Evolutionary conservation across 2,797 vertebrate species (phyloP).

Genomic region (Naso thynnoides): DNA sequence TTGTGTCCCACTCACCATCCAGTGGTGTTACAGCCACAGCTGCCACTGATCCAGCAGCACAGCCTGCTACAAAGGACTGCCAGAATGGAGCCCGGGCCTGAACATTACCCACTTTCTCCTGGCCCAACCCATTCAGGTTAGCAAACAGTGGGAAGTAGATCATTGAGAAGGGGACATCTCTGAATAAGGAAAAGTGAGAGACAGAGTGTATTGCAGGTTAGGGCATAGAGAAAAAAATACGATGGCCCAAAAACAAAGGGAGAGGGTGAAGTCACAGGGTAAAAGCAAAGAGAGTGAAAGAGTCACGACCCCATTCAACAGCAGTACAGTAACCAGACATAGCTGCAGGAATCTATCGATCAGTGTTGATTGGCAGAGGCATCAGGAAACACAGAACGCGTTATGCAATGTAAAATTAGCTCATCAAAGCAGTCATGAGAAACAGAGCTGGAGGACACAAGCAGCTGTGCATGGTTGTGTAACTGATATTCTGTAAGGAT

Average conservation of each 20-base stretch:
- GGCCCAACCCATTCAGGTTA: slow-evolving; percentile 86
- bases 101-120: slow-evolving; percentile 43
- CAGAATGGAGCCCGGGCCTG: slow-evolving; percentile 82
- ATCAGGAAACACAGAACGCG: slow-evolving; percentile 5
- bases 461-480: not conserved
- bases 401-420: slow-evolving; percentile 53
- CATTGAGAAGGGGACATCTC: slow-evolving; percentile 89
- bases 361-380: slow-evolving; percentile 39
- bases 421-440: slow-evolving; percentile 13
- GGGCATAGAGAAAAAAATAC: not conserved
- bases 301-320: slow-evolving; percentile 32
- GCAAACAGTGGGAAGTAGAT: slow-evolving; percentile 92
- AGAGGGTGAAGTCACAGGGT: not conserved
- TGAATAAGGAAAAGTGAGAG: slow-evolving; percentile 52
- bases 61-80: slow-evolving; percentile 87
- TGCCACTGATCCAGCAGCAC: slow-evolving; percentile 84
- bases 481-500: not conserved
- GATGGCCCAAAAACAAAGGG: not conserved
- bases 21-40: slow-evolving; percentile 90
- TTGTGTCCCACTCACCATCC: slow-evolving; percentile 77
- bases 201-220: not conserved
- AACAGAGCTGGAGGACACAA: not conserved
- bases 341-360: slow-evolving; percentile 70
- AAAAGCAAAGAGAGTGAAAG: not conserved
- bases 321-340: slow-evolving; percentile 58